Evolutionary conservation across 2,113 vertebrate species (phyloP).

Genomic region (Carlito syrichta): DNA sequence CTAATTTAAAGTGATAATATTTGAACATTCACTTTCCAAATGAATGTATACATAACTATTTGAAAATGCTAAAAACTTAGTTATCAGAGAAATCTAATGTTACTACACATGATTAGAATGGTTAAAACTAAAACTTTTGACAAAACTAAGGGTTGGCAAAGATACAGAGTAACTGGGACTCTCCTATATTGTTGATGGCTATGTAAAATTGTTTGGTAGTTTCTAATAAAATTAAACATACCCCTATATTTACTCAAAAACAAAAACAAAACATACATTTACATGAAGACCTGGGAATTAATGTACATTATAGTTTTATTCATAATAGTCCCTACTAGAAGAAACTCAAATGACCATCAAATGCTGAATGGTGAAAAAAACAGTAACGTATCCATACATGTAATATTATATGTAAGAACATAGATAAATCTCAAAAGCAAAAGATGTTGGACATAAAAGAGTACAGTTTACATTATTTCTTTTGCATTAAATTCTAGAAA

Average conservation of each 20-base stretch:
- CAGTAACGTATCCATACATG: not conserved
- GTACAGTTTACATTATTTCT: too few species aligned
- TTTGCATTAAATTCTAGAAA: not conserved
- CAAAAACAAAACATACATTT: not conserved
- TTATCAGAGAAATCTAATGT: not conserved
- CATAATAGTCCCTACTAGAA: not conserved
- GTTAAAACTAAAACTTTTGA: not conserved
- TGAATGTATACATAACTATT: not conserved
- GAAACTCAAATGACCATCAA: not conserved
- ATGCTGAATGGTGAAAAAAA: not conserved
- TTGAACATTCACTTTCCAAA: not conserved
- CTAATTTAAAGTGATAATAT: not conserved
- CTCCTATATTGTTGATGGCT: not conserved
- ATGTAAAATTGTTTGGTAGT: not conserved
- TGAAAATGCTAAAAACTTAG: not conserved
- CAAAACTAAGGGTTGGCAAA: not conserved
- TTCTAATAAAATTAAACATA: not conserved
- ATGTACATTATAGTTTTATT: not conserved
- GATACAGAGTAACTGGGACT: not conserved
- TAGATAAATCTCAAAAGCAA: too few species aligned
- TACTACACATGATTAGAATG: not conserved
- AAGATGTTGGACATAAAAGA: not conserved
- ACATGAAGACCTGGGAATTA: not conserved
- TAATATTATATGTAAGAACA: not conserved
- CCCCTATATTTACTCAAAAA: not conserved